Percentiles rank a stretch among this genome's conserved stretches.
Conservation (phyloP, 1,140 invertebrate genomes). For the Adoxophyes honmai region DNA sequence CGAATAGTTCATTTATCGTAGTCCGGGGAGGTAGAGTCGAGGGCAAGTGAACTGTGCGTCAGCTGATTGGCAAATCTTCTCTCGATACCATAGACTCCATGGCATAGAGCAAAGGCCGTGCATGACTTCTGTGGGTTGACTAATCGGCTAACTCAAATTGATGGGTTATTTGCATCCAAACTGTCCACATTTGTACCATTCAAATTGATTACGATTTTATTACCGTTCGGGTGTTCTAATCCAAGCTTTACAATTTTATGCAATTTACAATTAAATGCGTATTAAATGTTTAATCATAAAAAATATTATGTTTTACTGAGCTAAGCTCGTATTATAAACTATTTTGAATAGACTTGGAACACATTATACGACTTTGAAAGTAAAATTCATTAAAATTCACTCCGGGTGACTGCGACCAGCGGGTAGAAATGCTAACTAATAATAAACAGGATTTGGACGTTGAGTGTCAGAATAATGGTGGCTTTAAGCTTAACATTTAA, state of each 20-base stretch:
- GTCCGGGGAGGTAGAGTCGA: no score
- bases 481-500: conserved; percentile 44
- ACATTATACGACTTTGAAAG: conserved; percentile 37
- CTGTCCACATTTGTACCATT: background rate
- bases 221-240: conserved; percentile 2
- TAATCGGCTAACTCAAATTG: conserved; percentile 2
- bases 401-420: conserved; percentile 32
- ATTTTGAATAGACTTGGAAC: conserved; percentile 24
- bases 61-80: no score
- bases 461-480: conserved; percentile 38
- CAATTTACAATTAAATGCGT: conserved; percentile 9
- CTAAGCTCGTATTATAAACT: conserved; percentile 27
- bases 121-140: background rate
- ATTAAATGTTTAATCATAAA: conserved; percentile 34
- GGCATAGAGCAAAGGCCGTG: no score
- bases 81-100: no score
- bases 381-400: conserved; percentile 43
- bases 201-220: conserved; percentile 10
- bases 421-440: conserved; percentile 14
- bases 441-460: conserved; percentile 49
- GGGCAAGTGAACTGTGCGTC: no score
- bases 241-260: background rate
- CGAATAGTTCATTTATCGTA: no score
- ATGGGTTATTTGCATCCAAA: conserved; percentile 11
- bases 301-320: conserved; percentile 27